Evolutionary conservation across 2,888 invertebrate genomes (phyloP).

Genomic region (Euplexia lucipara): DNA sequence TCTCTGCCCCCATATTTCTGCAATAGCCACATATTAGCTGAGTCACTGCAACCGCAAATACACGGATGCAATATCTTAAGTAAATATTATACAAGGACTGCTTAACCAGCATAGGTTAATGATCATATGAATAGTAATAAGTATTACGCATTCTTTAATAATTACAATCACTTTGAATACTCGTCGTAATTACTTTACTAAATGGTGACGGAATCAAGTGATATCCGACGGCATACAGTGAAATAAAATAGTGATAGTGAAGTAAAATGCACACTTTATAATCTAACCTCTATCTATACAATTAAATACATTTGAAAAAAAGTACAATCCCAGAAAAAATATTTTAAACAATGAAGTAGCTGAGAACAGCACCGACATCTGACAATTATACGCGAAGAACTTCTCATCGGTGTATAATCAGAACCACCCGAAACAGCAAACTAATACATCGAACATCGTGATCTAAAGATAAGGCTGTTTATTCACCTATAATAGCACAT

Average conservation of each 20-base stretch:
- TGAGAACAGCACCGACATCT: neutral
- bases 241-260: slow-evolving; percentile 9
- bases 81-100: slow-evolving; percentile 45
- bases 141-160: slow-evolving; percentile 32
- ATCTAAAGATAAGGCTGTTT: too few species aligned
- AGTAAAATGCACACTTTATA: slow-evolving; percentile 9
- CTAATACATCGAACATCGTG: too few species aligned
- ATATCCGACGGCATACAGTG: neutral
- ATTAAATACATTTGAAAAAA: slow-evolving; percentile 2
- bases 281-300: too few species aligned
- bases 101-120: slow-evolving; percentile 26
- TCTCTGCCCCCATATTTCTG: neutral
- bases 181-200: slow-evolving; percentile 19
- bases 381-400: neutral
- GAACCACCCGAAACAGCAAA: too few species aligned
- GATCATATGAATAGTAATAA: slow-evolving; percentile 25
- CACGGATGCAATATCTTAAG: slow-evolving; percentile 29
- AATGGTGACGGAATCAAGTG: slow-evolving; percentile 28
- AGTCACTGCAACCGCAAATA: slow-evolving; percentile 18
- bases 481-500: too few species aligned
- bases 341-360: neutral
- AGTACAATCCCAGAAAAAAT: neutral
- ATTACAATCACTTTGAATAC: slow-evolving; percentile 27
- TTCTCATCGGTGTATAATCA: slow-evolving; percentile 6
- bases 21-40: slow-evolving; percentile 20